A percentile compares a stretch with the other conserved stretches of the same genome.
Evolutionary conservation across 2,888 invertebrate genomes (phyloP).

Genomic region (Stictocephala bisonia): DNA sequence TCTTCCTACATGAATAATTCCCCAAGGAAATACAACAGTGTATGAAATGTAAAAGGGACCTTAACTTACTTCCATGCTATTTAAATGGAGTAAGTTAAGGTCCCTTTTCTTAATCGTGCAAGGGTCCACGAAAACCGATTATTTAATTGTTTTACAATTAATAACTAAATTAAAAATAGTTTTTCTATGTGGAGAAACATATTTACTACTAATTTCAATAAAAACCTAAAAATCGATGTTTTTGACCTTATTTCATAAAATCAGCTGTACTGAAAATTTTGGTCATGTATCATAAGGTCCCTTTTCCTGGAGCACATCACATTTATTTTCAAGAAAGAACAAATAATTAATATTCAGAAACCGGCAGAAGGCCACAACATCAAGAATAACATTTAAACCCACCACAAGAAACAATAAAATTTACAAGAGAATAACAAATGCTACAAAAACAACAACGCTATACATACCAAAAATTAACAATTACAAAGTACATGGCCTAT

Average conservation of each 20-base stretch:
- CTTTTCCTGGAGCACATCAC: no score
- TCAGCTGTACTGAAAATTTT: slow-evolving; percentile 8
- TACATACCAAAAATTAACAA: no score
- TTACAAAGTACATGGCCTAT: no score
- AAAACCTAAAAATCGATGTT: slow-evolving; percentile 15
- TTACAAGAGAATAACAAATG: no score
- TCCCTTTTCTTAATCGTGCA: slow-evolving; percentile 10
- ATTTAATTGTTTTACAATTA: neutral
- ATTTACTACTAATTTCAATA: slow-evolving; percentile 11
- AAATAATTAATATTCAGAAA: no score
- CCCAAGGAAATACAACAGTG: slow-evolving; percentile 25
- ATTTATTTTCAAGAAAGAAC: no score
- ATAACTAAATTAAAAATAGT: neutral
- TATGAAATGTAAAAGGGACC: slow-evolving; percentile 15
- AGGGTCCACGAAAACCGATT: slow-evolving; percentile 5
- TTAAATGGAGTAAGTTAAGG: slow-evolving; percentile 29
- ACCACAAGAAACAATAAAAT: no score
- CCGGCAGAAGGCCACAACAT: no score
- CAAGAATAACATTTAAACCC: no score
- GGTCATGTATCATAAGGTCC: slow-evolving; percentile 21
- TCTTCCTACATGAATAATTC: neutral
- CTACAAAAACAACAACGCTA: no score
- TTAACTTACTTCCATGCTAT: slow-evolving; percentile 9
- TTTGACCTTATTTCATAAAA: slow-evolving; percentile 13
- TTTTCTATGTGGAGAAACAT: slow-evolving; percentile 13